phyloP scores from a whole-genome alignment of 2,113 vertebrate species.

The Pseudorectes ferrugineus region DNA sequence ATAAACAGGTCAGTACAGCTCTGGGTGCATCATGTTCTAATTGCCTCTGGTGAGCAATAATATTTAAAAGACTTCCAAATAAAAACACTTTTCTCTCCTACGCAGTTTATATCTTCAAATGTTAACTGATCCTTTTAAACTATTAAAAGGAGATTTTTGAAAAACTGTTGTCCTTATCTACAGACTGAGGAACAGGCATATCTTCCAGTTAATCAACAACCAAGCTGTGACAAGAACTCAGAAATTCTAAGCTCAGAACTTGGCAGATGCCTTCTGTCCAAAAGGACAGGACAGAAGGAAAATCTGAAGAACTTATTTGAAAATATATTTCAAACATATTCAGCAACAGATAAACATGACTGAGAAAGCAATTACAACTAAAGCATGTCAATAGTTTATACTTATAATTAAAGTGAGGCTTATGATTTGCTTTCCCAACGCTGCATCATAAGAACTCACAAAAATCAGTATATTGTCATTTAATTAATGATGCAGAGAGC shows the following conservation, averaged over 20 bases:
- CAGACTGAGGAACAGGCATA: not conserved
- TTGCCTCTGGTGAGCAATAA: not conserved
- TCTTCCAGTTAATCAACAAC: not conserved
- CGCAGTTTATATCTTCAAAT: slow-evolving; percentile 2
- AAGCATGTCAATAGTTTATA: not conserved
- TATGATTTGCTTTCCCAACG: not conserved
- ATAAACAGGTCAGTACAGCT: not conserved
- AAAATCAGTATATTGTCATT: not conserved
- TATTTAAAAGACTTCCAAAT: not conserved
- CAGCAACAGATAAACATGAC: not conserved
- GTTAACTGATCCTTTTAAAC: not conserved
- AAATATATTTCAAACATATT: not conserved
- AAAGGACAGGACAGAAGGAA: not conserved
- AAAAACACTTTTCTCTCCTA: not conserved
- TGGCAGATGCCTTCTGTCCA: not conserved
- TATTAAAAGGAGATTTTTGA: not conserved
- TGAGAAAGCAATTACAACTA: not conserved
- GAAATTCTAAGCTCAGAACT: not conserved
- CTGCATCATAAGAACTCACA: not conserved
- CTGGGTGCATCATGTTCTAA: not conserved
- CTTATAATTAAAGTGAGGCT: not conserved
- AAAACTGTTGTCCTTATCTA: not conserved
- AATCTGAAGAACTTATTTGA: not conserved
- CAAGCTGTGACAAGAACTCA: not conserved
- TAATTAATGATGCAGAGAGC: not conserved